Evolutionary conservation across 2,888 invertebrate species (phyloP).

Genomic region (Pollenia griseotomentosa): DNA sequence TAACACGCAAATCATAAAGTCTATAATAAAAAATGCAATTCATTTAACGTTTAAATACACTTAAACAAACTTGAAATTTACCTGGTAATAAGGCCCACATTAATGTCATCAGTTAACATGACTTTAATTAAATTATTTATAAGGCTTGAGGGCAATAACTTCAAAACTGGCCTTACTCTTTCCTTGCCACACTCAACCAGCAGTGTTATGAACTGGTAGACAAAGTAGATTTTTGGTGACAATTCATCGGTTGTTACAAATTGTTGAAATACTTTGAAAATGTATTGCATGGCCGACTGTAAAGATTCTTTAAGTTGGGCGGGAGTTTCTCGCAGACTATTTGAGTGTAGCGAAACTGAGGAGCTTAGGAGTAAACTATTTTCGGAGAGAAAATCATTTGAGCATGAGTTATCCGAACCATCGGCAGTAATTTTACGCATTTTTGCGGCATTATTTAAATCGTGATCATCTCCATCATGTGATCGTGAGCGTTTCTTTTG

Average conservation of each 20-base stretch:
- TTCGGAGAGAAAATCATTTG: slow-evolving; percentile 81
- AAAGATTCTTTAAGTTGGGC: slow-evolving; percentile 87
- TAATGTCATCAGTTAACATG: slow-evolving; percentile 82
- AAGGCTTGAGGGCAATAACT: slow-evolving; percentile 90
- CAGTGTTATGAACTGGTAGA: slow-evolving; percentile 90
- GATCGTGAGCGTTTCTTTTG: slow-evolving; percentile 87
- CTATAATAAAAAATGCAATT: slow-evolving; percentile 71
- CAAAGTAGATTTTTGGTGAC: slow-evolving; percentile 93
- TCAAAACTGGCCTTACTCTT: slow-evolving; percentile 88
- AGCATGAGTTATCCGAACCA: slow-evolving; percentile 86
- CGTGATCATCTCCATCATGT: slow-evolving; percentile 86
- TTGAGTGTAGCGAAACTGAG: slow-evolving; percentile 58
- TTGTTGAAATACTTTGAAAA: slow-evolving; percentile 90
- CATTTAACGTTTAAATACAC: neutral
- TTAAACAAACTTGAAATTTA: slow-evolving; percentile 57
- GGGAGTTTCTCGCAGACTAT: slow-evolving; percentile 75
- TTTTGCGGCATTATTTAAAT: slow-evolving; percentile 85
- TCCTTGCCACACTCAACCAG: slow-evolving; percentile 91
- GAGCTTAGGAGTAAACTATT: slow-evolving; percentile 73
- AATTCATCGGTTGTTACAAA: slow-evolving; percentile 88
- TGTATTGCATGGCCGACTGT: slow-evolving; percentile 87
- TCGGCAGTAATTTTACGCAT: slow-evolving; percentile 86
- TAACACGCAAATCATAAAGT: slow-evolving; percentile 90
- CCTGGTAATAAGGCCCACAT: slow-evolving; percentile 83
- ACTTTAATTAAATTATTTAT: slow-evolving; percentile 92